Evolutionary conservation across 2,888 invertebrate genomes (phyloP).

Genomic region (Xylota segnis): DNA sequence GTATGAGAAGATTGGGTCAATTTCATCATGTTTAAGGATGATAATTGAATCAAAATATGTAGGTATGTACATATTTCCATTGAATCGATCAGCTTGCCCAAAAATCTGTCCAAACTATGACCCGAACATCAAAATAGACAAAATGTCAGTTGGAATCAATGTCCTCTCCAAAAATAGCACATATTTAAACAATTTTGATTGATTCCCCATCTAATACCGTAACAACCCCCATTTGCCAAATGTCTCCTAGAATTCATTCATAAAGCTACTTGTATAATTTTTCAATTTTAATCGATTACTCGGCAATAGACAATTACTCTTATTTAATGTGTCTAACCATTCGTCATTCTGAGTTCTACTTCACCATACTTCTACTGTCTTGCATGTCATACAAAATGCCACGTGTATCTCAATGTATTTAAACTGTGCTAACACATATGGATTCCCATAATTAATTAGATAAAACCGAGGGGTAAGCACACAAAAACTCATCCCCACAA

Average conservation of each 20-base stretch:
- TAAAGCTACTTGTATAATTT: background rate
- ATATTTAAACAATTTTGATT: slow-evolving; percentile 8
- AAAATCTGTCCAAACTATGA: too few species aligned
- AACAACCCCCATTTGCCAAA: background rate
- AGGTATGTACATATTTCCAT: too few species aligned
- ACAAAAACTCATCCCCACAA: slow-evolving; percentile 5
- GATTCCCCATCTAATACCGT: slow-evolving; percentile 8
- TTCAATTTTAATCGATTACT: slow-evolving; percentile 32
- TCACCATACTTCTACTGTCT: background rate
- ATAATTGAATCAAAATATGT: too few species aligned
- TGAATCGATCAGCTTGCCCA: too few species aligned
- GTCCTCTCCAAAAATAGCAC: background rate
- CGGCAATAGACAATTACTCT: background rate
- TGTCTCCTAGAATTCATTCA: slow-evolving; percentile 16
- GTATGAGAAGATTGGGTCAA: too few species aligned
- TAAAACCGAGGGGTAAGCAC: slow-evolving; percentile 41
- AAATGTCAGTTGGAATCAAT: too few species aligned
- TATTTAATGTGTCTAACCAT: slow-evolving; percentile 18
- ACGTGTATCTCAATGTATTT: slow-evolving; percentile 27
- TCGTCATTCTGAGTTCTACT: slow-evolving; percentile 10
- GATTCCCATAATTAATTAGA: slow-evolving; percentile 65
- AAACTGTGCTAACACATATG: slow-evolving; percentile 50
- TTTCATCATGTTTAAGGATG: too few species aligned
- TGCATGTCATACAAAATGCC: slow-evolving; percentile 2
- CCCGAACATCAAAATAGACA: too few species aligned